Evolutionary conservation across 2,888 invertebrate species (phyloP).

Genomic region (Zhuqinia jingwanae): DNA sequence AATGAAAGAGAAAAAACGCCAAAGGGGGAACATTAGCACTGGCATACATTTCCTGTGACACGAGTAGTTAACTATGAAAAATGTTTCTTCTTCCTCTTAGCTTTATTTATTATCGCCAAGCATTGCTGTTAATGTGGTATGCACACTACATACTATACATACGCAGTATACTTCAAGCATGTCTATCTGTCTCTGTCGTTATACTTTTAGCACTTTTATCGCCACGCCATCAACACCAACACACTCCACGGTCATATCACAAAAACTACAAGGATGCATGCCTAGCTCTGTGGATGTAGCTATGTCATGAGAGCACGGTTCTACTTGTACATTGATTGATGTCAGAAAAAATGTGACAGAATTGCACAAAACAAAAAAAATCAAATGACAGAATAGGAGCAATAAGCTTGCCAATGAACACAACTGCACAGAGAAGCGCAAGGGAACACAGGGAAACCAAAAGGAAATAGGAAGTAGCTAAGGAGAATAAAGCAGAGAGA

Average conservation of each 20-base stretch:
- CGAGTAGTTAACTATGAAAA: conserved; percentile 73
- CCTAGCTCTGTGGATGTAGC: background rate
- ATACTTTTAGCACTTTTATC: conserved; percentile 45
- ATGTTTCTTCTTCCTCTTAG: conserved; percentile 67
- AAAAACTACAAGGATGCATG: background rate
- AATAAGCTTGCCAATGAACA: background rate
- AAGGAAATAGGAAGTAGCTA: conserved; percentile 46
- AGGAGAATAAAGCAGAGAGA: conserved; percentile 8
- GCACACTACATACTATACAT: background rate
- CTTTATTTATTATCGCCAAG: conserved; percentile 62
- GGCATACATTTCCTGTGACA: conserved; percentile 72
- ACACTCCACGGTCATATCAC: background rate
- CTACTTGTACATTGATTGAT: conserved; percentile 64
- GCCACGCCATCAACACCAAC: conserved; percentile 43
- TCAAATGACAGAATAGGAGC: conserved; percentile 23
- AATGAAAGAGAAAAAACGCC: conserved; percentile 57
- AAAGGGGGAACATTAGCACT: conserved; percentile 70
- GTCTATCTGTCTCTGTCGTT: background rate
- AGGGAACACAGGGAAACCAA: conserved; percentile 14
- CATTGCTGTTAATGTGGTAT: conserved; percentile 42
- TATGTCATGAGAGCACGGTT: background rate
- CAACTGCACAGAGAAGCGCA: background rate
- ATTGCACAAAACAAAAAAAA: conserved; percentile 68
- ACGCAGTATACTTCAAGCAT: background rate
- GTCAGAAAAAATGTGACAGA: conserved; percentile 73